Base-by-base conservation (phyloP, 2,888 invertebrate genomes). In the Epinotia demarniana region DNA sequence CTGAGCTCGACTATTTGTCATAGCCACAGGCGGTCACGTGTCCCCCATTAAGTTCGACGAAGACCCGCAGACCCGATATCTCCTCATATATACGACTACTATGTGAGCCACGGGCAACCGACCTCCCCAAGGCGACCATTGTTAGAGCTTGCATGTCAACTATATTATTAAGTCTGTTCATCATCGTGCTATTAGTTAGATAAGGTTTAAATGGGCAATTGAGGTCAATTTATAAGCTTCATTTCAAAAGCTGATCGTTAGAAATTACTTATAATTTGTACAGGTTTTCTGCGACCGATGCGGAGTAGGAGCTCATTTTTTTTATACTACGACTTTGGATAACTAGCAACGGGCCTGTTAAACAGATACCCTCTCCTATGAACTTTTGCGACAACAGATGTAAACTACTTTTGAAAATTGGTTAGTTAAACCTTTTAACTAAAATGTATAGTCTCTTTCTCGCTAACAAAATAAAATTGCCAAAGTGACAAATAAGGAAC, bases 101-200 rank as follows among this genome's bases (percentile, higher is more conserved):
- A 19, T 55, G 1, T 68, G 73, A 73, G 73, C 55, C 73, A 46
- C 11, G 46, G 68, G 73, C 68, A 5, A 55, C 16, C 18, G 16
- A 27, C 62, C 23, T 11, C 2, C 18, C 19, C 33, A 46, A 60
- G 60, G 27, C 68, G 68, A 68, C 62, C 73, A 57, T 73, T 73
- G 68, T 27, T 62, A 46, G 67, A 60, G 58, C 67, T 68, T 68
- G 73, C 73, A 68, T 73, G 68, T 49, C 73, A 62, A 57, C 73
- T 73, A 73, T 68, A 68, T 73, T 68, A 73, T 73, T 73, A 73
- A 69, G 68, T 69, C 57, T 73, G 57, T 69, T 57, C 43, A 69
- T 68, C 68, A 39, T 62, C 27, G 23, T 9, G 57, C 63, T 55
- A 73, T 73, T 69, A 73, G 62, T 61, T 33, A 73, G 73, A 73